A percentile compares a stretch with the other conserved stretches of the same genome.
These are phyloP conservation scores for Austrofundulus limnaeus DNA, from an alignment of 2,113 vertebrate species.

Conservation along the genomic window DNA sequence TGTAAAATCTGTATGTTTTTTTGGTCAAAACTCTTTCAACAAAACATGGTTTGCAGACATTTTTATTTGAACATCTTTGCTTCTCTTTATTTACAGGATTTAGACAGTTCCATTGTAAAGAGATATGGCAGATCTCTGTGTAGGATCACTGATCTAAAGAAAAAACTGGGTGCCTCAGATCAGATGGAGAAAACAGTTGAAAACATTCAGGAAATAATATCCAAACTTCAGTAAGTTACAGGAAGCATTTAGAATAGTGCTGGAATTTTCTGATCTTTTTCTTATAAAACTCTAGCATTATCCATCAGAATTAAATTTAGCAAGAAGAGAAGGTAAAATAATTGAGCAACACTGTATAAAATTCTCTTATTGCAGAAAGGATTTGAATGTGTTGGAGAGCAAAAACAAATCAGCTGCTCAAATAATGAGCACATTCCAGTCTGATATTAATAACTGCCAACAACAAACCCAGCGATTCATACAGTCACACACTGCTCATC, in stretches of 20 bases:
- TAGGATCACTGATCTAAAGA: conserved; percentile 53
- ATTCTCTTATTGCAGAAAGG: conserved; percentile 60
- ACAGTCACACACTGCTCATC: conserved; percentile 61
- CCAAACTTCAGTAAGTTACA: conserved; percentile 70
- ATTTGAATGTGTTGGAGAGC: conserved; percentile 56
- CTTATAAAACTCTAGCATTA: not conserved
- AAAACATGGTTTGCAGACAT: not conserved
- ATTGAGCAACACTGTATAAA: conserved; percentile 11
- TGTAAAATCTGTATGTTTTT: conserved; percentile 21
- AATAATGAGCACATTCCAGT: conserved; percentile 70
- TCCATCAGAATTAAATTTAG: too few relatives aligned
- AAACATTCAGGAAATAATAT: conserved; percentile 51
- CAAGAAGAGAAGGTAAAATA: not conserved
- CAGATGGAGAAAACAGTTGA: conserved; percentile 47
- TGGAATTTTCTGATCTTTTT: not conserved
- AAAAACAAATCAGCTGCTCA: conserved; percentile 70
- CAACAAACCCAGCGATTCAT: conserved; percentile 62
- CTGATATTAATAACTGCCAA: conserved; percentile 68
- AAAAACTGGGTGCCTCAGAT: conserved; percentile 47
- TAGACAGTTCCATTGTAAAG: conserved; percentile 35
- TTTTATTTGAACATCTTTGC: not conserved
- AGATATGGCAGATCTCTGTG: conserved; percentile 49
- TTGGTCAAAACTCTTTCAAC: conserved; percentile 12
- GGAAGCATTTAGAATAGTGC: not conserved
- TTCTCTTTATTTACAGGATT: conserved; percentile 61